Evolutionary conservation across 1,140 invertebrate species (phyloP), one percentile per base, ranked within the genome.

Genomic region (Zaprionus lachaisei): DNA sequence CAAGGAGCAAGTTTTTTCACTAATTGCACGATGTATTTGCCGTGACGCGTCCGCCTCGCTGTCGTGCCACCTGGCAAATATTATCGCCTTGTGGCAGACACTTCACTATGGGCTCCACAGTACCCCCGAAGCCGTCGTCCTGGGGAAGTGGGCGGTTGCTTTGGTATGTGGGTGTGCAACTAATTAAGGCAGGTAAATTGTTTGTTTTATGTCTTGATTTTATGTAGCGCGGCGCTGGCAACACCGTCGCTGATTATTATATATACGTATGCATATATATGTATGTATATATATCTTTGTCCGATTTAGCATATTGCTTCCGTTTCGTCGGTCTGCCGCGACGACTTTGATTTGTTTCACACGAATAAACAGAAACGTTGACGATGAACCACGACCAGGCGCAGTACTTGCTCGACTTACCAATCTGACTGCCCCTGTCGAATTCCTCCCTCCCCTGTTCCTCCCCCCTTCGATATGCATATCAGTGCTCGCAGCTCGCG

Each of bases 361-460:
- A 73, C 85, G 81, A 90, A 83, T 90, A 90, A 90, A 90, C 73
- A 90, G 79, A 81, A 82, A 90, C 85, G 76, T 63, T 49, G 69
- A 47, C 61, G 44, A 41, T 49, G 58, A 47, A 31, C 60, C 22
- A 28, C 31, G 7, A 44, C 73, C 41, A 7, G 17, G 38, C 38
- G 15, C 15, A 41, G 15, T 41, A n/a, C 73, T 63, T 67, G 62
- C 44, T 22, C 28, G 44, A 31, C 63, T 28, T 12, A 55, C 47
- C 38, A 41, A 41, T 41, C 38, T 51, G n/a, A 61, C 60, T 56
- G 6, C 17, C 34, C 49, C 22, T 51, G 34, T 28, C 61, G 41
- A 54, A 28, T 34, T 44, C 20, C 22, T 26, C 57, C 37, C 11
- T 63, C 9, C 31, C 47, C 51, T 55, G 15, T 17, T 49, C 17